These are phyloP conservation scores for Ardeotis arabs DNA, from an alignment of 2,113 vertebrate species.

Conservation along the genomic window DNA sequence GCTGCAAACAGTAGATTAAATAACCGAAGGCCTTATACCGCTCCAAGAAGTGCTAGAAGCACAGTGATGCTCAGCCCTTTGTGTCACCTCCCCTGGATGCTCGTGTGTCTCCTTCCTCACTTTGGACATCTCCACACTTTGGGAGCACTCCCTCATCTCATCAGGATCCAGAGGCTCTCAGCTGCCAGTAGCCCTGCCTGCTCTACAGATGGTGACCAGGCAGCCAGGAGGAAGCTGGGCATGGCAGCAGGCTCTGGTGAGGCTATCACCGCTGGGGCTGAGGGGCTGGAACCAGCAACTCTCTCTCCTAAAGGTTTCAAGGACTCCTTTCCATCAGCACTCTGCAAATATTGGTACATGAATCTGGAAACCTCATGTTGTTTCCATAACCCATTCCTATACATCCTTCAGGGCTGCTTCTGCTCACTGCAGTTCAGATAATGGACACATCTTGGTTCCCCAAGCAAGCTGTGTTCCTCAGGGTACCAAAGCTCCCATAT, in stretches of 20 bases:
- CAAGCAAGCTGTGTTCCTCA: not conserved
- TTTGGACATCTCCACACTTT: rapidly evolving
- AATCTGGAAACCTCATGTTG: not conserved
- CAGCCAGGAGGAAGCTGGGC: not conserved
- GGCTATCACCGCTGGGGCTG: rapidly evolving
- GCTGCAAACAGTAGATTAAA: not conserved
- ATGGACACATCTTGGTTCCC: not conserved
- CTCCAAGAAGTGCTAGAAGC: not conserved
- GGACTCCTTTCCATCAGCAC: not conserved
- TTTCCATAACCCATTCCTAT: not conserved
- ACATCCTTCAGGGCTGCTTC: not conserved
- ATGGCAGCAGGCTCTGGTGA: not conserved
- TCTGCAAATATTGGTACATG: rapidly evolving
- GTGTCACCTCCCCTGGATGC: not conserved
- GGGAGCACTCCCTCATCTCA: rapidly evolving
- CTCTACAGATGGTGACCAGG: rapidly evolving
- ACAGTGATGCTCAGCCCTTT: not conserved
- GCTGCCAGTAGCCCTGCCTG: not conserved
- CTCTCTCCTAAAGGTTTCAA: not conserved
- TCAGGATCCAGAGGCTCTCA: not conserved
- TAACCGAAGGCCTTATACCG: not conserved
- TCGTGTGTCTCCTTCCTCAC: not conserved
- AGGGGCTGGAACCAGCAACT: not conserved
- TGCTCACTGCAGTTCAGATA: not conserved
- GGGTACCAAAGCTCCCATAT: not conserved